phyloP scores from a whole-genome alignment of 2,888 invertebrate genomes.

The Plagodis pulveraria region DNA sequence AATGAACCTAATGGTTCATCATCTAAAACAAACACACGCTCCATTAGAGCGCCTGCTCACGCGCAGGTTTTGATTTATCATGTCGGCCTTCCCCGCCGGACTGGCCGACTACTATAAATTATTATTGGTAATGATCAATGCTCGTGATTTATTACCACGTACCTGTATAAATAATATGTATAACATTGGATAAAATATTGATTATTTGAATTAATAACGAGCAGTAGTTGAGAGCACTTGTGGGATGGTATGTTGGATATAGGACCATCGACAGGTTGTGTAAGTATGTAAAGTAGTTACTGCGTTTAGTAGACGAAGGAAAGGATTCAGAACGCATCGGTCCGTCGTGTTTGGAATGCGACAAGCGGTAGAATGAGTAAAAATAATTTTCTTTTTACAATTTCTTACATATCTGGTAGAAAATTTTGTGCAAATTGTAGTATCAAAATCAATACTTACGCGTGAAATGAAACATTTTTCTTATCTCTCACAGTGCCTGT shows the following conservation, averaged over 20 bases:
- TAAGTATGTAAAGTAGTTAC: no score
- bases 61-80: constrained; percentile 53
- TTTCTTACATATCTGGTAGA: no score
- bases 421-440: no score
- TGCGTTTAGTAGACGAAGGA: no score
- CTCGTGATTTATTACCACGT: constrained; percentile 75
- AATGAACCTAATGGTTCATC: constrained; percentile 10
- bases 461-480: no score
- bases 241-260: background rate
- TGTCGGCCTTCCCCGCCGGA: constrained; percentile 34
- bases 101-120: constrained; percentile 74
- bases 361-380: no score
- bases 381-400: no score
- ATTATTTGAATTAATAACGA: constrained; percentile 49
- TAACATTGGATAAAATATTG: constrained; percentile 50
- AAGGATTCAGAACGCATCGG: no score
- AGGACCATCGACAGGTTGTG: constrained; percentile 21
- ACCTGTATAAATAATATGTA: constrained; percentile 56
- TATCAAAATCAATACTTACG: no score
- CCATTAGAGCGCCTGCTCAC: constrained; percentile 39
- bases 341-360: no score
- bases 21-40: constrained; percentile 39
- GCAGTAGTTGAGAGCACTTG: constrained; percentile 1
- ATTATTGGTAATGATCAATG: constrained; percentile 77
- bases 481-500: no score